Evolutionary conservation across 2,797 vertebrate species (phyloP).

Genomic region (Hafferia zeledoni): DNA sequence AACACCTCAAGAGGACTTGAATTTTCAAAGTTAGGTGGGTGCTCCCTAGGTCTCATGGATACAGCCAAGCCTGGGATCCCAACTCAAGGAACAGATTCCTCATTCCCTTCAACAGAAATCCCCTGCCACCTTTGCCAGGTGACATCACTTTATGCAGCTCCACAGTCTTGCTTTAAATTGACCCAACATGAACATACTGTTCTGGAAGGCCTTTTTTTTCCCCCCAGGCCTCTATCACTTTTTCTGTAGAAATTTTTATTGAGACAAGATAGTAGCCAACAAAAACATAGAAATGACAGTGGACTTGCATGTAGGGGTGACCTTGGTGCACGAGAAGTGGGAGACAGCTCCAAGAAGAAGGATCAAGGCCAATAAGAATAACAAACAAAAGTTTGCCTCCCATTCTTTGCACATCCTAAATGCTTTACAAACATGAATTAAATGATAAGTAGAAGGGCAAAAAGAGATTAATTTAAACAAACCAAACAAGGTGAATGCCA

Average conservation of each 20-base stretch:
- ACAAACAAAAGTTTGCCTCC: neutral
- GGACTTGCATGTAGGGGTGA: neutral
- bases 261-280: neutral
- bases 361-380: neutral
- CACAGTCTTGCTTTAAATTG: neutral
- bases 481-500: constrained; percentile 11
- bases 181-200: neutral
- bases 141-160: neutral
- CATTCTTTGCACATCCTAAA: constrained; percentile 18
- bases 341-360: neutral
- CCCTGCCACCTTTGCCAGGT: neutral
- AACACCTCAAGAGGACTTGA: neutral
- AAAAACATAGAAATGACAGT: neutral
- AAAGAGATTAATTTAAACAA: constrained; percentile 52
- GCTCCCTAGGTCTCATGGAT: neutral
- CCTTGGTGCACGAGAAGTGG: neutral
- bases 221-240: neutral
- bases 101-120: neutral
- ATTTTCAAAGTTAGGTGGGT: neutral
- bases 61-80: neutral
- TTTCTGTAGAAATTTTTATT: neutral
- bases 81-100: neutral
- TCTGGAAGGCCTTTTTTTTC: neutral
- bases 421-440: constrained; percentile 39
- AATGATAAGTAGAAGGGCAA: neutral